Conservation (phyloP, 2,797 vertebrate species). For the Brotula barbata region DNA sequence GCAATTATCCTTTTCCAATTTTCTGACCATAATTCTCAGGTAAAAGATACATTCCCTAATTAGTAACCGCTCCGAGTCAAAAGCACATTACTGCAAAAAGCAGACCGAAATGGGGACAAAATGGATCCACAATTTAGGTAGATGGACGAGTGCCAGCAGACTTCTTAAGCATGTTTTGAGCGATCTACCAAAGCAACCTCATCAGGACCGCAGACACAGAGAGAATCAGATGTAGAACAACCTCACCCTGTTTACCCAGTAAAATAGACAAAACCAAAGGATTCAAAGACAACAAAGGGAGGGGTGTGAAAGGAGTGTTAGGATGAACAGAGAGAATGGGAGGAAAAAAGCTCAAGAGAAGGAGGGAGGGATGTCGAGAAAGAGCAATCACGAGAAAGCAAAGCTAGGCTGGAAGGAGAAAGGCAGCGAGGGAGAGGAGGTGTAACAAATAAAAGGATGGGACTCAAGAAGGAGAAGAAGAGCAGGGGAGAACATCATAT, state of each 20-base stretch:
- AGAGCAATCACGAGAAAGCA: constrained; percentile 42
- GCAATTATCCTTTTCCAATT: constrained; percentile 68
- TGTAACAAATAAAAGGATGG: constrained; percentile 61
- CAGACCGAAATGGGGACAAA: constrained; percentile 41
- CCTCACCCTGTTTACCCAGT: constrained; percentile 27
- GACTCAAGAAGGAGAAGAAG: constrained; percentile 44
- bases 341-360: constrained; percentile 52
- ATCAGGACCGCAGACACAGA: constrained; percentile 34
- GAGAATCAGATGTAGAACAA: constrained; percentile 13
- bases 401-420: not conserved
- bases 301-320: constrained; percentile 13
- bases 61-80: constrained; percentile 48
- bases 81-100: constrained; percentile 50
- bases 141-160: constrained; percentile 39
- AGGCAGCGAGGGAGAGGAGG: constrained; percentile 37
- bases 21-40: constrained; percentile 67
- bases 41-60: constrained; percentile 63
- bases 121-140: constrained; percentile 51
- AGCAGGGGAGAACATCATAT: constrained; percentile 69
- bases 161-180: constrained; percentile 47
- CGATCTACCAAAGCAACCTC: constrained; percentile 37
- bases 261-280: constrained; percentile 45
- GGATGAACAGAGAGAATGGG: constrained; percentile 30
- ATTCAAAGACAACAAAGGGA: constrained; percentile 26
- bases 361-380: constrained; percentile 32